phyloP scores from a whole-genome alignment of 2,113 vertebrate species.

The Hipposideros armiger region DNA sequence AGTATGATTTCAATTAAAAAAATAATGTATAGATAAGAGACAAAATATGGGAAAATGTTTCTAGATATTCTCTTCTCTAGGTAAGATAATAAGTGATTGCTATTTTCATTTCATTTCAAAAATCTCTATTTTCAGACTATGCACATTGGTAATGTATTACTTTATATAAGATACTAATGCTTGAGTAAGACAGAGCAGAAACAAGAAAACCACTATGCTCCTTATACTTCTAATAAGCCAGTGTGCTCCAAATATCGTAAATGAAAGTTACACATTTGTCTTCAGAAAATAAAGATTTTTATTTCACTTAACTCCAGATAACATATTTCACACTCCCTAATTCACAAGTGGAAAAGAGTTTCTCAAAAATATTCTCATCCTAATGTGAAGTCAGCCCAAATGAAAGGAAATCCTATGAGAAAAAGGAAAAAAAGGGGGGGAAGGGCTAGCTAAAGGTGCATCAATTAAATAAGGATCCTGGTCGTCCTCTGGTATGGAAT shows the following conservation, averaged over 20 bases:
- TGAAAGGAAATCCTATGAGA: neutral
- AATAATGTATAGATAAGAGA: neutral
- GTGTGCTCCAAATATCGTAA: neutral
- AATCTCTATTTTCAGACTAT: neutral
- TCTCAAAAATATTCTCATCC: neutral
- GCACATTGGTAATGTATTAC: neutral
- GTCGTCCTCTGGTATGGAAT: neutral
- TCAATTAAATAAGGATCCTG: neutral
- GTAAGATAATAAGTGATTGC: neutral
- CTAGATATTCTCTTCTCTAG: neutral
- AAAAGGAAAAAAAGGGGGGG: neutral
- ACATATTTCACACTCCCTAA: neutral
- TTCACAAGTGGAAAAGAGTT: conserved; percentile 6
- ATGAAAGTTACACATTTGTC: neutral
- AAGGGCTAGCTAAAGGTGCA: neutral
- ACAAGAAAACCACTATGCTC: neutral
- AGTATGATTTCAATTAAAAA: conserved; percentile 41
- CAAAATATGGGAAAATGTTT: neutral
- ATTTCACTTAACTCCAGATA: conserved; percentile 10
- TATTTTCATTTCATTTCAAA: conserved; percentile 1
- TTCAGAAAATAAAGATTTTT: conserved; percentile 11
- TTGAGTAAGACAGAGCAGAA: neutral
- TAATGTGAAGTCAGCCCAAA: conserved; percentile 41
- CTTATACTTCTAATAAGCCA: neutral
- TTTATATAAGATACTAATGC: conserved; percentile 49